These are phyloP conservation scores for Tupaia tana DNA, from an alignment of 2,113 vertebrate species.

Conservation along the genomic window DNA sequence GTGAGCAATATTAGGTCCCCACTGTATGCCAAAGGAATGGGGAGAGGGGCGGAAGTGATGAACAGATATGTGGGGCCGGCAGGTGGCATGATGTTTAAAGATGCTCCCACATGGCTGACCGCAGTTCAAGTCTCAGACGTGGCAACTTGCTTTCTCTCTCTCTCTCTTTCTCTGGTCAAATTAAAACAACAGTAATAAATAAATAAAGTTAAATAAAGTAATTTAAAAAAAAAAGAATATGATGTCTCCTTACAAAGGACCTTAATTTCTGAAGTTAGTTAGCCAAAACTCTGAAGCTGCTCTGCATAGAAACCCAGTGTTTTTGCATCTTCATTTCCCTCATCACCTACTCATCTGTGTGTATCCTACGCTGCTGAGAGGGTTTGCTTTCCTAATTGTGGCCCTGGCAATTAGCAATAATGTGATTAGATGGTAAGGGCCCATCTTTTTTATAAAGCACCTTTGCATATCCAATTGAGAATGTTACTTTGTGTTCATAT, in stretches of 20 bases:
- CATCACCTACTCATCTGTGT: background rate
- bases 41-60: background rate
- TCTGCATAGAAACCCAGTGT: background rate
- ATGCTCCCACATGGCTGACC: too few relatives aligned
- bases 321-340: background rate
- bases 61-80: too few relatives aligned
- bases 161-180: too few relatives aligned
- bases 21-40: background rate
- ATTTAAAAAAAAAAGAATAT: background rate
- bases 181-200: too few relatives aligned
- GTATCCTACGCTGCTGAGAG: background rate
- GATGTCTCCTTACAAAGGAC: background rate
- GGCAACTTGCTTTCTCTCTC: too few relatives aligned
- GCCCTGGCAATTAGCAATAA: background rate
- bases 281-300: background rate
- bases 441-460: background rate
- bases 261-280: background rate
- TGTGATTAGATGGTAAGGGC: background rate
- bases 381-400: background rate
- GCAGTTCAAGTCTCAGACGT: too few relatives aligned
- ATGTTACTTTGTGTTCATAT: fast-evolving
- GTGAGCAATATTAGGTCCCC: background rate
- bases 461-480: background rate
- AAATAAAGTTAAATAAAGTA: too few relatives aligned
- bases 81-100: too few relatives aligned